Evolutionary conservation across 2,888 invertebrate species (phyloP).

Genomic region (Spodoptera littoralis): DNA sequence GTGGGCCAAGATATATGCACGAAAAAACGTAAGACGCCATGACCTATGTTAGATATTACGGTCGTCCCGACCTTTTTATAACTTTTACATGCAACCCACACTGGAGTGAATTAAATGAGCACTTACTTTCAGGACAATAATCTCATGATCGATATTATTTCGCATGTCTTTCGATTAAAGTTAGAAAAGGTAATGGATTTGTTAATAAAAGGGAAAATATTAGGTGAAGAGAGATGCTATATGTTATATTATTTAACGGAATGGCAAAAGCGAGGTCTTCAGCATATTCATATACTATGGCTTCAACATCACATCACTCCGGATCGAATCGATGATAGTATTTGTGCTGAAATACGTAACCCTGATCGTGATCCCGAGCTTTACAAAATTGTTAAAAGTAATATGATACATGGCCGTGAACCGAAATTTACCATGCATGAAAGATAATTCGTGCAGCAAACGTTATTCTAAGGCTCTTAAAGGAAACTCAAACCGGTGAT

Average conservation of each 20-base stretch:
- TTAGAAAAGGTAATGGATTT: constrained; percentile 14
- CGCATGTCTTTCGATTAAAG: constrained; percentile 7
- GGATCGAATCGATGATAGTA: constrained; percentile 19
- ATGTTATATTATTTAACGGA: constrained; percentile 6
- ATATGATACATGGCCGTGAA: not conserved
- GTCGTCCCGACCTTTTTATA: no score
- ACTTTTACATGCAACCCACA: no score
- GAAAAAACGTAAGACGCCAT: no score
- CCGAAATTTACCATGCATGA: no score
- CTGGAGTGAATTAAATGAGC: no score
- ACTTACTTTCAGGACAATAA: no score
- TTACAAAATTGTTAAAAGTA: constrained; percentile 4
- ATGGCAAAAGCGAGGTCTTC: constrained; percentile 22
- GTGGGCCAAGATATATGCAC: no score
- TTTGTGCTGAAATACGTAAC: constrained; percentile 25
- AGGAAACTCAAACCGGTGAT: no score
- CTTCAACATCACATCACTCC: not conserved
- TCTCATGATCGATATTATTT: no score
- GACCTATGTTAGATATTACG: no score
- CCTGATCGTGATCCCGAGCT: constrained; percentile 13
- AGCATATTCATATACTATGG: constrained; percentile 20
- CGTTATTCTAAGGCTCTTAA: no score
- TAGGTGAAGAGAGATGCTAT: constrained; percentile 15
- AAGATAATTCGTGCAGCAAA: no score
- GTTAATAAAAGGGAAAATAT: constrained; percentile 14